Evolutionary conservation across 2,888 invertebrate species (phyloP).

Genomic region (Epinotia brunnichana): DNA sequence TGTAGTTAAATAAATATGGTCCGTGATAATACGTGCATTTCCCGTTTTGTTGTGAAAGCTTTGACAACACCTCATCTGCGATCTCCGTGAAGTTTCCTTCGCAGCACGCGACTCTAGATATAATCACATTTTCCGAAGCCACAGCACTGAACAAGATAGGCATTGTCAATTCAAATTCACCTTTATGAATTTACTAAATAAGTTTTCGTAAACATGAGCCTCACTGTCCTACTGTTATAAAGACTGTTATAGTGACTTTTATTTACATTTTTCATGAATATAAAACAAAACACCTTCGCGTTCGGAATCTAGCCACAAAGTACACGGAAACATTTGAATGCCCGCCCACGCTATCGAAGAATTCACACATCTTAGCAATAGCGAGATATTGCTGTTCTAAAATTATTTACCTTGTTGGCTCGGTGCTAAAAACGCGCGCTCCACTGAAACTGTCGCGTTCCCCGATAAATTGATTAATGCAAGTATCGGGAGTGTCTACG

Average conservation of each 20-base stretch:
- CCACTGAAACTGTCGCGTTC: conserved; percentile 69
- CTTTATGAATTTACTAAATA: neutral
- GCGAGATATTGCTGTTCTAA: conserved; percentile 63
- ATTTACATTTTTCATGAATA: neutral
- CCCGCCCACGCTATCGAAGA: conserved; percentile 50
- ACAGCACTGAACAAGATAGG: conserved; percentile 95
- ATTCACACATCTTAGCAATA: conserved; percentile 53
- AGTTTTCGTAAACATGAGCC: neutral
- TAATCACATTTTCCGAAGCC: conserved; percentile 89
- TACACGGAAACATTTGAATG: conserved; percentile 39
- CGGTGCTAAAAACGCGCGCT: conserved; percentile 60
- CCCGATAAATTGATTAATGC: conserved; percentile 66
- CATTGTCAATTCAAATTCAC: conserved; percentile 82
- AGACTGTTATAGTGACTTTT: neutral
- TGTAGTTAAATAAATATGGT: conserved; percentile 89
- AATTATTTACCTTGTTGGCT: conserved; percentile 62
- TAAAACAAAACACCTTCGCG: neutral
- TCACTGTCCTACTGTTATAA: neutral
- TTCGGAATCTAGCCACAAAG: conserved; percentile 2
- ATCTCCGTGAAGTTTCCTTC: conserved; percentile 97
- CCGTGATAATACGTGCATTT: conserved; percentile 94
- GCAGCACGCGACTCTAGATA: conserved; percentile 94
- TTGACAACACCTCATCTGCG: conserved; percentile 91
- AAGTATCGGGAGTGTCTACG: conserved; percentile 53
- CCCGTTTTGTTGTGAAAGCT: conserved; percentile 89